Base-by-base conservation (phyloP, 2,113 vertebrate species). In the Myocastor coypus region DNA sequence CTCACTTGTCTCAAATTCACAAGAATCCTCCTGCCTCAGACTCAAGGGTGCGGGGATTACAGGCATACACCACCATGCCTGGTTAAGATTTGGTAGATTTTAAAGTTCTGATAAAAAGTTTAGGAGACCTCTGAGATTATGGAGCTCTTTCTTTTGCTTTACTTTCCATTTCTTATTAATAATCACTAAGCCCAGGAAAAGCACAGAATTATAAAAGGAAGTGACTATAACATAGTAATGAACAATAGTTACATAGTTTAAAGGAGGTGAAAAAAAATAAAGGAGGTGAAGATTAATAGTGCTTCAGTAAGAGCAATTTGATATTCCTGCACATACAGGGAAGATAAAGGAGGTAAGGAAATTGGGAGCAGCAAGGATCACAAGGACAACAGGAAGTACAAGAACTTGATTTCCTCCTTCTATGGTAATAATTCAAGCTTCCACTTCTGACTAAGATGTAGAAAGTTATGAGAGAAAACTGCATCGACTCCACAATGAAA, bases 271-370 rank as follows among this genome's bases (percentile, higher is more conserved):
- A 78, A n/a, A n/a, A n/a, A n/a, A n/a, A n/a, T 77, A 87, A 87
- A 78, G 30, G 28, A 85, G 50, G 13, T 83, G 52, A 91, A 78
- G 55, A 93, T 91, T 88, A 68, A 66, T 84, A 83, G 30, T n/a
- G 2, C 57, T 50, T 64, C 59, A 68, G 52, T 26, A 69, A 94
- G 82, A 83, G 52, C 7, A 55, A n/a, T 42, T n/a, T 59, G 22
- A 52, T 30, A 52, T 32, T 59, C 28, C 20, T 71, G 9, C 77
- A 14, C 32, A 66, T 32, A 26, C 28, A 61, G 50, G 63, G 57
- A 91, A 80, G 37, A 61, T 24, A 89, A 78, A 73, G 20, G 26
- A 37, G 12, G 17, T 28, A 34, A 63, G 8, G 13, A 30, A 61
- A n/a, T 32, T 59, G 73, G 68, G 26, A 92, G 7, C 20, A 75